Evolutionary conservation across 2,113 vertebrate species (phyloP).

Genomic region (Porphyrio hochstetteri): DNA sequence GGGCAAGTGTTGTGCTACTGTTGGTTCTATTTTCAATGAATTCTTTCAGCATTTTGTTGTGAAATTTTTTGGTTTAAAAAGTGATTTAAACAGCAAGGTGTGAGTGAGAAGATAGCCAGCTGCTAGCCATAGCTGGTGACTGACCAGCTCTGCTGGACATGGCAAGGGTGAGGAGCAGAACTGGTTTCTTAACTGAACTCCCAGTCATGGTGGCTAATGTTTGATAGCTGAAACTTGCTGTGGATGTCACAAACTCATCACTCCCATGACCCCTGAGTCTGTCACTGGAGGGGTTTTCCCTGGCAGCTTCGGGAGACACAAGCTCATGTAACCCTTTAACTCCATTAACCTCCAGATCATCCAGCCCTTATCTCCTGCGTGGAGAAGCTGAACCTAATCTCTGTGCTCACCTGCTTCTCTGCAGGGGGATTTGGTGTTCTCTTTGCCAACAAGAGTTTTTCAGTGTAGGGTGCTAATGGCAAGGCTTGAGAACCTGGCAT

Average conservation of each 20-base stretch:
- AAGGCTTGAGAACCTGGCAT: background rate
- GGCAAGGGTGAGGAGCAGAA: background rate
- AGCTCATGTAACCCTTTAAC: rapidly evolving
- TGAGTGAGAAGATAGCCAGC: background rate
- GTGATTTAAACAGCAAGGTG: background rate
- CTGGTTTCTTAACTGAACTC: background rate
- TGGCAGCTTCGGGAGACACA: background rate
- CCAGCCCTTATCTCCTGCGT: background rate
- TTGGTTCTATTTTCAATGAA: background rate
- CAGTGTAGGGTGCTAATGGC: background rate
- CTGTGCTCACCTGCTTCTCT: background rate
- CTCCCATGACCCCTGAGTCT: rapidly evolving
- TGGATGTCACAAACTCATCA: rapidly evolving
- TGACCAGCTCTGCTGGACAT: background rate
- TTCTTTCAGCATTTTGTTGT: background rate
- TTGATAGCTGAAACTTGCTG: background rate
- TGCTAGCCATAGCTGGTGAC: background rate
- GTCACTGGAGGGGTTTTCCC: background rate
- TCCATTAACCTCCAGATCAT: background rate
- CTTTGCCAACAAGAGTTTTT: background rate
- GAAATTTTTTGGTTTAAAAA: background rate
- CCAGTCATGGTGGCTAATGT: background rate
- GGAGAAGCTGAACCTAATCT: background rate
- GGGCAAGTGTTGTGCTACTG: background rate
- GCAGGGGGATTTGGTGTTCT: background rate